A percentile compares a stretch with the other conserved stretches of the same genome.
phyloP scores from a whole-genome alignment of 2,888 invertebrate species.

The Tanytarsus gracilentus region DNA sequence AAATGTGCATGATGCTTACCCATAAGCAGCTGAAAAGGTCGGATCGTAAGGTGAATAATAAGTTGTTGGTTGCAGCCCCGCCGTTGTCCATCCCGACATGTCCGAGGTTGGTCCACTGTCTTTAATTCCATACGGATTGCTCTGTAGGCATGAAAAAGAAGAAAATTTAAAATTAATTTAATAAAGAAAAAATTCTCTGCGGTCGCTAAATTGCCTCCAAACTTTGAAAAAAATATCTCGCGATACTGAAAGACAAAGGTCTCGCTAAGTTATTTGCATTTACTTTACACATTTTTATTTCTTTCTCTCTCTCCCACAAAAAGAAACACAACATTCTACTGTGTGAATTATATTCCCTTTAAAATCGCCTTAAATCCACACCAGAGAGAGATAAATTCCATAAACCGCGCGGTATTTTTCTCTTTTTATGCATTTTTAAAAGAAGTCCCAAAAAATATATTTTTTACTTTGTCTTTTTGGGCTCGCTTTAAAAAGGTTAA shows the following conservation, averaged over 20 bases:
- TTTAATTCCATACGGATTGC: slow-evolving; percentile 83
- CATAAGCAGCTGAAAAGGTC: slow-evolving; percentile 77
- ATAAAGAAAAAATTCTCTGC: background rate
- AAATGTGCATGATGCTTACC: slow-evolving; percentile 54
- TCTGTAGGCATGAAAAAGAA: slow-evolving; percentile 51
- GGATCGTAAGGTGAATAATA: slow-evolving; percentile 86
- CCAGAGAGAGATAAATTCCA: background rate
- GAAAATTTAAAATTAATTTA: background rate
- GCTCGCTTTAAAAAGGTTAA: too few species aligned
- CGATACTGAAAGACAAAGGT: slow-evolving; percentile 15
- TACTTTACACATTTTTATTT: background rate
- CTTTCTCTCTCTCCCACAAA: background rate
- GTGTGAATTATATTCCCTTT: slow-evolving; percentile 4
- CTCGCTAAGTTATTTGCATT: background rate
- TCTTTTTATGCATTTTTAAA: too few species aligned
- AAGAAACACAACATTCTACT: slow-evolving; percentile 2
- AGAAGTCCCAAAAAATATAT: too few species aligned
- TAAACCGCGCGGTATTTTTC: too few species aligned
- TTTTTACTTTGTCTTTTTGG: too few species aligned
- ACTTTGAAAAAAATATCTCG: background rate
- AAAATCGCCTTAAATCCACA: background rate
- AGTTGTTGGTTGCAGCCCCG: slow-evolving; percentile 80
- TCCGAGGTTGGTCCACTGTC: slow-evolving; percentile 73
- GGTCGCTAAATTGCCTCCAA: background rate
- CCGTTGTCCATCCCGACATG: slow-evolving; percentile 87